These are phyloP conservation scores for Buceros bicornis DNA, from an alignment of 2,797 vertebrate genomes.

Conservation along the genomic window DNA sequence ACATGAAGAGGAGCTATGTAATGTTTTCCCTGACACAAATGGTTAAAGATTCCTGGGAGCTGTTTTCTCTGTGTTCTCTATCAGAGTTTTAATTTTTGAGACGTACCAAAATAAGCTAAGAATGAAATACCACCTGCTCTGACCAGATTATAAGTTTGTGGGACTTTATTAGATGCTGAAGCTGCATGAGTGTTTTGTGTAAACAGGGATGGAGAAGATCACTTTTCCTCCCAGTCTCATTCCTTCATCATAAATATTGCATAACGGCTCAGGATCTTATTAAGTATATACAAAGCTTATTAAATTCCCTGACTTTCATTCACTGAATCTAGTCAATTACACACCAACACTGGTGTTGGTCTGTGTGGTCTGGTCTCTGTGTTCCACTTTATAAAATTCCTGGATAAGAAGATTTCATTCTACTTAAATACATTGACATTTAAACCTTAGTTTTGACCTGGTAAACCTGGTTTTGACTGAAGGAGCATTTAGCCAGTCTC, in stretches of 20 bases:
- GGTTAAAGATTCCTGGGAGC: background rate
- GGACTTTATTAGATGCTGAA: constrained; percentile 23
- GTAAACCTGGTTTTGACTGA: background rate
- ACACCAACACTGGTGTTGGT: background rate
- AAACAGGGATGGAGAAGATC: background rate
- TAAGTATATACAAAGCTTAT: background rate
- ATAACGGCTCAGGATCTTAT: background rate
- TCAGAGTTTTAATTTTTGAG: constrained; percentile 8
- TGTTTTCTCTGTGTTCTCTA: background rate
- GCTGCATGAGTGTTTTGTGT: background rate
- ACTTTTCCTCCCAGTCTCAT: background rate
- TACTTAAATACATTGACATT: background rate
- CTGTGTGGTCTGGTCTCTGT: background rate
- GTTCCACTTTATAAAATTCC: background rate
- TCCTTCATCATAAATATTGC: background rate
- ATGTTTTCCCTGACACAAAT: background rate
- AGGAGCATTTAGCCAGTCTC: background rate
- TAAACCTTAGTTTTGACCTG: background rate
- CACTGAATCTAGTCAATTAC: background rate
- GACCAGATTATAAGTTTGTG: constrained; percentile 32
- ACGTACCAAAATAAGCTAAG: background rate
- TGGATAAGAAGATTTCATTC: background rate
- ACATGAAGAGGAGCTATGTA: background rate
- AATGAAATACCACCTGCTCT: constrained; percentile 35
- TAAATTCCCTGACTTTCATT: background rate